phyloP scores from a whole-genome alignment of 2,113 vertebrate species.

The Pelvicachromis taeniatus region DNA sequence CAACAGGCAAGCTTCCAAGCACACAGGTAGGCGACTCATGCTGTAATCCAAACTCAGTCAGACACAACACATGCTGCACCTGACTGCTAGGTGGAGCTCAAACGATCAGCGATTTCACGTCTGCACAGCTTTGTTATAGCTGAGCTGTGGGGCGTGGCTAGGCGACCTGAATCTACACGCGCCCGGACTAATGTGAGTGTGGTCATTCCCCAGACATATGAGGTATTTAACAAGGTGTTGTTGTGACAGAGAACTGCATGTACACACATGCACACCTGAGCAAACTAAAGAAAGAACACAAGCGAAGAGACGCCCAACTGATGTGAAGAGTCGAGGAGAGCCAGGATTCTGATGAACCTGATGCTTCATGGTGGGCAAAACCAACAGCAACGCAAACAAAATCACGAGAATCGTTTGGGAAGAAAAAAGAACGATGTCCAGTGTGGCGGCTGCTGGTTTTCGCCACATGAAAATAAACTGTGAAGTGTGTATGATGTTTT shows the following conservation, averaged over 20 bases:
- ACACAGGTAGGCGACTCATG: neutral
- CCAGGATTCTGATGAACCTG: neutral
- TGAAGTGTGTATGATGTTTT: slow-evolving; percentile 41
- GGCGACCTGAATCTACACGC: neutral
- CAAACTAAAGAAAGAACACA: neutral
- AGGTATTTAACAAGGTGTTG: neutral
- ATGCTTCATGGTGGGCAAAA: neutral
- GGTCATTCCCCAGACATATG: neutral
- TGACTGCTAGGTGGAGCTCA: neutral
- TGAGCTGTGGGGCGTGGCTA: neutral
- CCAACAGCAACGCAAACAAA: neutral
- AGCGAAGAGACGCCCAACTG: neutral
- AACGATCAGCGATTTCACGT: neutral
- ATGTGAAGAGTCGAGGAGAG: neutral
- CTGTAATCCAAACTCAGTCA: neutral
- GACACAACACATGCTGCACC: neutral
- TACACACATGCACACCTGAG: neutral
- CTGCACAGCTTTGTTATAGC: neutral
- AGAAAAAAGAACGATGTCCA: neutral
- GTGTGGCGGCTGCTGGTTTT: slow-evolving; percentile 35
- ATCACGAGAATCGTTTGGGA: slow-evolving; percentile 2
- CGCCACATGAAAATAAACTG: slow-evolving; percentile 19
- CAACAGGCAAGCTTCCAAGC: neutral
- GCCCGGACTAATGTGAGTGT: neutral
- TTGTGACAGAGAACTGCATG: neutral